Evolutionary conservation across 2,797 vertebrate species (phyloP).

Genomic region (Loriculus beryllinus): DNA sequence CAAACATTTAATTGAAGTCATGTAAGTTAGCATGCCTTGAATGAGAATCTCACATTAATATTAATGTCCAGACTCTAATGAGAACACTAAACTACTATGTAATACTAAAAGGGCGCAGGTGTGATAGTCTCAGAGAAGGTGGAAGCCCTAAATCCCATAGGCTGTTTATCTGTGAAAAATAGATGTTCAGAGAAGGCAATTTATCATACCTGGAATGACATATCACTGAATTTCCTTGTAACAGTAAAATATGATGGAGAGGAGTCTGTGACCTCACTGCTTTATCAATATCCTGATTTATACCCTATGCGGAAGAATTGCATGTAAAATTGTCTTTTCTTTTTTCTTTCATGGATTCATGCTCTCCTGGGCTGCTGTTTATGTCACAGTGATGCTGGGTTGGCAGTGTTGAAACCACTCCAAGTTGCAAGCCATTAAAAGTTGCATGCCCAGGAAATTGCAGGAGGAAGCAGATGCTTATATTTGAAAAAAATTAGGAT

Average conservation of each 20-base stretch:
- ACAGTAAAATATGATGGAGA: not conserved
- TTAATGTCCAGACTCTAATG: constrained; percentile 50
- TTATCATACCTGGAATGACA: not conserved
- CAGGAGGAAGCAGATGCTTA: not conserved
- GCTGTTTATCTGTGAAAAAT: constrained; percentile 30
- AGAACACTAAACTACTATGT: constrained; percentile 25
- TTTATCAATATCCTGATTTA: constrained; percentile 23
- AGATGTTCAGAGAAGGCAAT: not conserved
- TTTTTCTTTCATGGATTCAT: not conserved
- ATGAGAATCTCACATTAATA: constrained; percentile 56
- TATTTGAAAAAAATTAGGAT: not conserved
- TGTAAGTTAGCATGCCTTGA: constrained; percentile 27
- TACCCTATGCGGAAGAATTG: not conserved
- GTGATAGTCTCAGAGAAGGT: constrained; percentile 40
- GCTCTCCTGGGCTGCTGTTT: not conserved
- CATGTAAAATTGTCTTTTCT: not conserved
- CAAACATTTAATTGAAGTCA: constrained; percentile 28
- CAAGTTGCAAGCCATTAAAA: not conserved
- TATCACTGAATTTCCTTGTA: not conserved
- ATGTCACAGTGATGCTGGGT: not conserved
- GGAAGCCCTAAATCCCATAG: constrained; percentile 47
- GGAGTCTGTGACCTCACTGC: not conserved
- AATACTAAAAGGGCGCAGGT: constrained; percentile 56
- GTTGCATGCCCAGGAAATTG: not conserved
- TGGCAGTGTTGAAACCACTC: not conserved